Percentiles rank a stretch among this genome's conserved stretches.
Conservation (phyloP, 1,140 invertebrate genomes). For the Mycetomoellerius zeteki region DNA sequence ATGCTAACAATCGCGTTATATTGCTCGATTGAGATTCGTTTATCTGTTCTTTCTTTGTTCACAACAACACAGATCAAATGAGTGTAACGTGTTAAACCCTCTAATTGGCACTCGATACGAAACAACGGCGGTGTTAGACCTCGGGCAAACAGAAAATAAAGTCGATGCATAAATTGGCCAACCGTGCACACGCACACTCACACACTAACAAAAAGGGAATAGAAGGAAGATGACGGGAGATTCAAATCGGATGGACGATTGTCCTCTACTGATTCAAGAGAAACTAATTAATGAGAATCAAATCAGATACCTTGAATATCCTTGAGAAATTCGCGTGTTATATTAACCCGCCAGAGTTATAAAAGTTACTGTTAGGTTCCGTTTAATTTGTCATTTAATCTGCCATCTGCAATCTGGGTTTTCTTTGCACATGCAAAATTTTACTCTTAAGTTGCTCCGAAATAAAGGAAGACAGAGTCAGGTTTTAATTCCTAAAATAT, state of each 20-base stretch:
- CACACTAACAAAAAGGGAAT: slow-evolving; percentile 32
- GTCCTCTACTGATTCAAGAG: background rate
- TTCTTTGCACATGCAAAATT: no score
- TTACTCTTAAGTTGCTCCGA: no score
- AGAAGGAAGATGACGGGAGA: background rate
- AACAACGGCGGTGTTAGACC: slow-evolving; percentile 68
- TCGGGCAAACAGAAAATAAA: slow-evolving; percentile 65
- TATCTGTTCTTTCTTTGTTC: background rate
- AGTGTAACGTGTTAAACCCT: slow-evolving; percentile 66
- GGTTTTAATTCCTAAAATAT: no score
- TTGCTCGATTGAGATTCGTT: slow-evolving; percentile 25
- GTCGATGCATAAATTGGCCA: slow-evolving; percentile 69
- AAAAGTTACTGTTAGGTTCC: no score
- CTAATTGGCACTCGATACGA: slow-evolving; percentile 59
- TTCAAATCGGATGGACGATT: slow-evolving; percentile 2
- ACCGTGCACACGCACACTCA: slow-evolving; percentile 71
- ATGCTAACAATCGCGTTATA: slow-evolving; percentile 26
- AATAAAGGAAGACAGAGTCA: no score
- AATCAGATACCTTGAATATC: background rate
- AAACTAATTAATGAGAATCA: background rate
- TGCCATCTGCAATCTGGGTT: no score
- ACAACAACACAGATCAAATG: slow-evolving; percentile 57
- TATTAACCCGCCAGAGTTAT: background rate
- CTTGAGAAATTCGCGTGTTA: background rate
- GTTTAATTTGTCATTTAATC: no score